Conservation (phyloP, 2,888 invertebrate genomes). For the Melieria picta region DNA sequence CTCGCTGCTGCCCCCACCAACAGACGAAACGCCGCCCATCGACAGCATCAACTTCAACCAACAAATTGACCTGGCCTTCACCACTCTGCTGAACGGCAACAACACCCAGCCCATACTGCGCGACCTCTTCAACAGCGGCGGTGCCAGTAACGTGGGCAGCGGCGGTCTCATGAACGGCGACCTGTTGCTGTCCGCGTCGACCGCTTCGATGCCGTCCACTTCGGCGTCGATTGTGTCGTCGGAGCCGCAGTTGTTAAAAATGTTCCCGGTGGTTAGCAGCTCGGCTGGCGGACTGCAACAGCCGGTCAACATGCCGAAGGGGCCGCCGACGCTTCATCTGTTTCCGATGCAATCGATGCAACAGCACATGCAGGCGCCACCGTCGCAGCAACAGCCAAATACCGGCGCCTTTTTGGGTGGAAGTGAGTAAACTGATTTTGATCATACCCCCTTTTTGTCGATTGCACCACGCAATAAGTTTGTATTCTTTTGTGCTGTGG, state of each 20-base stretch:
- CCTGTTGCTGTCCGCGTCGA: constrained; percentile 36
- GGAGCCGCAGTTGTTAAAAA: constrained; percentile 40
- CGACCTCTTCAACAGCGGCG: constrained; percentile 63
- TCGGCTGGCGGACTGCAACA: constrained; percentile 46
- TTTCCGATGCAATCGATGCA: constrained; percentile 31
- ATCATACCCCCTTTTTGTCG: neutral
- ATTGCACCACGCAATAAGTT: no score
- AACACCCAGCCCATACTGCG: constrained; percentile 64
- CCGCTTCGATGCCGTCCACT: constrained; percentile 36
- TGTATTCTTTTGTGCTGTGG: neutral
- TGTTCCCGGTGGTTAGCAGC: constrained; percentile 55
- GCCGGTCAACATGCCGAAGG: constrained; percentile 30
- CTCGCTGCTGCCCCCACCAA: constrained; percentile 39
- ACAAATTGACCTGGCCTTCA: constrained; percentile 65
- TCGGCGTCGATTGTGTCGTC: constrained; percentile 17
- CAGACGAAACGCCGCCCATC: constrained; percentile 54
- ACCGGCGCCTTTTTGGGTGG: constrained; percentile 49
- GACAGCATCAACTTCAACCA: constrained; percentile 62
- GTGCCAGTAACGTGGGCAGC: constrained; percentile 48
- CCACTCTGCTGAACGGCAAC: constrained; percentile 64
- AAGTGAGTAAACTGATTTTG: constrained; percentile 46
- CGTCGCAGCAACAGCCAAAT: constrained; percentile 27
- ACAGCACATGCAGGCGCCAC: constrained; percentile 25
- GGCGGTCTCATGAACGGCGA: constrained; percentile 48
- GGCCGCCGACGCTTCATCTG: constrained; percentile 35